phyloP scores from a whole-genome alignment of 2,797 vertebrate genomes.

The Trachurus trachurus region DNA sequence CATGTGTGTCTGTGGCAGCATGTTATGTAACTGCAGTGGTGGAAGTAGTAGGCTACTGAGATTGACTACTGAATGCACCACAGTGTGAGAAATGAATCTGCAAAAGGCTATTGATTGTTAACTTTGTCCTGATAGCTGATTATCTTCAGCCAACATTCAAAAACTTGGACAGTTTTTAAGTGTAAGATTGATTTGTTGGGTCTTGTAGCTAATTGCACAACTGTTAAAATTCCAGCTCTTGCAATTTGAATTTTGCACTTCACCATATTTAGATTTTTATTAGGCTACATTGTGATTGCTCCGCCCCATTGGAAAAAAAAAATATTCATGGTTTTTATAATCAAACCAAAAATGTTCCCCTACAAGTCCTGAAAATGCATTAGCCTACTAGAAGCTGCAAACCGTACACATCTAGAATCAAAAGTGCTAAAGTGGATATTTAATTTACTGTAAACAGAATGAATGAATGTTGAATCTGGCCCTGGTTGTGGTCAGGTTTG shows the following conservation, averaged over 20 bases:
- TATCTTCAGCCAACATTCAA: no score
- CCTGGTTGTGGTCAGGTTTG: neutral
- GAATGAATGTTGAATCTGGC: neutral
- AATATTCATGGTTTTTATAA: no score
- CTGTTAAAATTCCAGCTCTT: no score
- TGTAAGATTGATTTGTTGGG: no score
- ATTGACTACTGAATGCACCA: neutral
- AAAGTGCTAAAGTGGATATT: neutral
- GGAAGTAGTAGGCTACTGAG: neutral
- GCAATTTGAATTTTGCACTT: no score
- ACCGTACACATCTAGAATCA: neutral
- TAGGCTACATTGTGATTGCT: no score
- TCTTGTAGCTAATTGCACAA: no score
- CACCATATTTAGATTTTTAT: no score
- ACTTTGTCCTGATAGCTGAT: no score
- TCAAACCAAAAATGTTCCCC: neutral
- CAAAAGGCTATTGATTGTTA: no score
- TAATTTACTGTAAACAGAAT: neutral
- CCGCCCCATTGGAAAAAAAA: no score
- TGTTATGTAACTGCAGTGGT: slow-evolving; percentile 22
- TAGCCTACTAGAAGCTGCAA: neutral
- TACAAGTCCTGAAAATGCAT: neutral
- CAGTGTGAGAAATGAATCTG: neutral
- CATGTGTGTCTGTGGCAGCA: neutral
- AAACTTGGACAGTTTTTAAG: no score